A percentile compares a stretch with the other conserved stretches of the same genome.
These are phyloP conservation scores for Streptopelia turtur DNA, from an alignment of 2,797 vertebrate genomes.

Conservation along the genomic window DNA sequence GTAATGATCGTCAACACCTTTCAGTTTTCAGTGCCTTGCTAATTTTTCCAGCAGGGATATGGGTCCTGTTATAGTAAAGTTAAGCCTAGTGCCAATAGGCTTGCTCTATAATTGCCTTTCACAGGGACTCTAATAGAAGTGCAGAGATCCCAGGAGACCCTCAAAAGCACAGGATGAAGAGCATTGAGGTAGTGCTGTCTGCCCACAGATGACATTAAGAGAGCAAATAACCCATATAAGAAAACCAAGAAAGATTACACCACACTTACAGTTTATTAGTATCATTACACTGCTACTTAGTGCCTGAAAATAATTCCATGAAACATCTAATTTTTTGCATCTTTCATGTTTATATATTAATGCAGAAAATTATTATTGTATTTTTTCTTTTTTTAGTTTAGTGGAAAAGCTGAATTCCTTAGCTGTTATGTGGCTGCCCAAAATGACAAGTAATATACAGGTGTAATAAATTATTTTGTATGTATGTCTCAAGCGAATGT, in stretches of 20 bases:
- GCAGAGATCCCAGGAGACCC: not conserved
- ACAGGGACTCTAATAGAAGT: not conserved
- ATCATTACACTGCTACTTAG: not conserved
- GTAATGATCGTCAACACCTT: not conserved
- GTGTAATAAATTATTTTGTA: not conserved
- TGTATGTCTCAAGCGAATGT: not conserved
- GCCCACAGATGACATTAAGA: not conserved
- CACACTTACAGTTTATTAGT: not conserved
- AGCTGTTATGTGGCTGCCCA: fast-evolving
- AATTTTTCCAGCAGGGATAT: not conserved
- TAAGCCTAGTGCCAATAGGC: not conserved
- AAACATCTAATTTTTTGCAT: not conserved
- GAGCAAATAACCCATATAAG: not conserved
- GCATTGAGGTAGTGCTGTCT: not conserved
- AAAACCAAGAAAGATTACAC: not conserved
- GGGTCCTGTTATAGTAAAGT: not conserved
- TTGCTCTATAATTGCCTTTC: conserved; percentile 14
- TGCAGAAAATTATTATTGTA: not conserved
- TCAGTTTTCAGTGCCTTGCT: not conserved
- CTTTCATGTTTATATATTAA: not conserved
- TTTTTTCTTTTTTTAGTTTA: not conserved
- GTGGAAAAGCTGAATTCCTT: not conserved
- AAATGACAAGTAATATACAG: not conserved
- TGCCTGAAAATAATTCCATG: not conserved
- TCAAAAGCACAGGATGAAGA: not conserved